Evolutionary conservation across 2,113 vertebrate genomes (phyloP), one percentile per base, ranked within the genome.

Genomic region (Synodontis membranacea): DNA sequence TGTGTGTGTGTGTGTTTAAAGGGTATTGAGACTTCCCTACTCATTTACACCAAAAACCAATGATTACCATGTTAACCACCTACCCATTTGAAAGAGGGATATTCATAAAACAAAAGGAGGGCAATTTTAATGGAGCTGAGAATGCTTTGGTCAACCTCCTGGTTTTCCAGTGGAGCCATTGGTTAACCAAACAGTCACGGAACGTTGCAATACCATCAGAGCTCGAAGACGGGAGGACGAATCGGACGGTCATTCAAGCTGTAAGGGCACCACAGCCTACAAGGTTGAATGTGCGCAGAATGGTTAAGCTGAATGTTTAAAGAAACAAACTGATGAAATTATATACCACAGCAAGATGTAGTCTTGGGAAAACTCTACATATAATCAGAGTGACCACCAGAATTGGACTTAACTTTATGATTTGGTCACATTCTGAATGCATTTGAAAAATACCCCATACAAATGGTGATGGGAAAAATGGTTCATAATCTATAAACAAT

Each of bases 81-180:
- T 60, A 46, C 42, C 23, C 74, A 83, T 70, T 46, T 37, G 66
- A 44, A 80, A 31, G 50, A 70, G 31, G 68, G 44, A 74, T 82
- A 82, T 76, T 64, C 75, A 39, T 14, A 60, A 83, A 54, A 88
- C 83, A 46, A 83, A 44, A 86, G 46, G 70, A 25, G 15, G 90
- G 78, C 31, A 80, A 88, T 87, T 88, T 66, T 87, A 89, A 88
- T 81, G 6, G 56, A 88, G 87, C 90, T 88, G 86, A 88, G 39
- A 76, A 68, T 2, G 85, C 88, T 78, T 90, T 87, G 89, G 86
- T 84, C 80, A 86, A 62, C 84, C 37, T 17, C 89, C 48, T 88
- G 75, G 87, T 88, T 91, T 92, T 92, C 83, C 87, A 90, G 82
- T 86, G 89, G 91, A 92, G 92, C 88, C 90, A 64, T 46, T 89